These are phyloP conservation scores for Trachelus troglodyta DNA, from an alignment of 2,888 invertebrate species.

Conservation along the genomic window DNA sequence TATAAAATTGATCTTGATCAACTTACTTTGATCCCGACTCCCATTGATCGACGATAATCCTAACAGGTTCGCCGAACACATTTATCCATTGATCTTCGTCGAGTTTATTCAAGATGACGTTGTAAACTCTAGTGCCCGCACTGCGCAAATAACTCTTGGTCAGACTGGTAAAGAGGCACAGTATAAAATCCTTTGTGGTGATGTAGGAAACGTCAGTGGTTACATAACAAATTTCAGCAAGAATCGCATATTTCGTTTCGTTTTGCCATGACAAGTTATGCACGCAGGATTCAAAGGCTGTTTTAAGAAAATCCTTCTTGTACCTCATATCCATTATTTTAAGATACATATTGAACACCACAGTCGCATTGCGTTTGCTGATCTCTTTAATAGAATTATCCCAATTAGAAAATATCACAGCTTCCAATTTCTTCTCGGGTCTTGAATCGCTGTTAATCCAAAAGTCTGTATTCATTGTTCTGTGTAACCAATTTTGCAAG, in stretches of 20 bases:
- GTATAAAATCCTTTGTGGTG: conserved; percentile 37
- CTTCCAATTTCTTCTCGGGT: conserved; percentile 66
- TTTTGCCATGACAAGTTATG: conserved; percentile 69
- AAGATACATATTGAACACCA: conserved; percentile 66
- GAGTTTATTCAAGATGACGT: conserved; percentile 66
- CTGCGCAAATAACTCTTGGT: conserved; percentile 71
- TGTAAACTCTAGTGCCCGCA: conserved; percentile 73
- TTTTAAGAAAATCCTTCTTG: conserved; percentile 41
- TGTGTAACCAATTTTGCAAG: conserved; percentile 65
- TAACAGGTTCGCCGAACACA: conserved; percentile 61
- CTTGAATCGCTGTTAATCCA: conserved; percentile 57
- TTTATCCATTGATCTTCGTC: conserved; percentile 66
- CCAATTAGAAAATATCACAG: conserved; percentile 73
- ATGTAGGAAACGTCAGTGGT: conserved; percentile 39
- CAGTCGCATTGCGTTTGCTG: conserved; percentile 68
- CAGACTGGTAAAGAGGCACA: conserved; percentile 61
- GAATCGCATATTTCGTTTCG: conserved; percentile 72
- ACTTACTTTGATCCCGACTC: conserved; percentile 44
- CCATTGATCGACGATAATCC: conserved; percentile 55
- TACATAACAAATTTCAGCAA: conserved; percentile 68
- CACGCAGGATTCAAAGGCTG: conserved; percentile 52
- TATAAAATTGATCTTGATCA: not conserved
- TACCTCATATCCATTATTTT: conserved; percentile 51
- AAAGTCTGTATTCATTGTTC: conserved; percentile 62
- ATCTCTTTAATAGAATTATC: conserved; percentile 72